Base-by-base conservation (phyloP, 2,113 vertebrate species). In the Oryzias woworae region DNA sequence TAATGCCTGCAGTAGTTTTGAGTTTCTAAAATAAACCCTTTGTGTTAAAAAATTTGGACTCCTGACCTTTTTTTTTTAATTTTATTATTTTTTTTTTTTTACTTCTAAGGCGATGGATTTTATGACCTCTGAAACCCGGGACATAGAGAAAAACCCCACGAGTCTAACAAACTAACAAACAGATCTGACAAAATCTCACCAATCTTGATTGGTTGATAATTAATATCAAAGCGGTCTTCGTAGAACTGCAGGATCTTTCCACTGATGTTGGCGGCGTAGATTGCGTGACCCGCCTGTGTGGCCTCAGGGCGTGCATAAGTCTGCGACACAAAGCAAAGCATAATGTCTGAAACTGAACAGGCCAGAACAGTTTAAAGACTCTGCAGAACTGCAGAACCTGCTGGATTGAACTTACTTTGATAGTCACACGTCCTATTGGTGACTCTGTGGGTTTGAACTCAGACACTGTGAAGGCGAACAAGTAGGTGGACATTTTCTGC, bases 401-500 rank as follows among this genome's bases (percentile, higher is more conserved):
- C 24, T 22, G 56, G 3, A 12, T 23, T 4, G 4, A n/a, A 84
- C 85, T 7, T 77, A 92, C 91, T 13, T 28, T 7, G 14, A 91
- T 84, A 0, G 1, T 0, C 22, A 64, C 61, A 0, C 46, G 22
- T 0, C 20, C 6, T 7, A 49, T 0, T 1, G 1, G 0, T 2
- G 50, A 2, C 0, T 0, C 0, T 1, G 1, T 0, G 4, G 0
- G 0, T 0, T 0, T 0, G 8, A 93, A 91, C 8, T 87, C 62
- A 23, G 80, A 86, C 15, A 93, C 83, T 0, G 59, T 62, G 58
- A 94, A 85, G 62, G 88, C 91, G 12, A 94, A 66, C 44, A 92
- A 71, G 77, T 94, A 93, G 0, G 90, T 91, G 0, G 92, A 93
- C 92, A 94, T 94, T 63, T 26, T 64, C 1, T 55, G 69, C 0